Evolutionary conservation across 2,888 invertebrate species (phyloP), one percentile per base, ranked within the genome.

Genomic region (Perdita meconis): DNA sequence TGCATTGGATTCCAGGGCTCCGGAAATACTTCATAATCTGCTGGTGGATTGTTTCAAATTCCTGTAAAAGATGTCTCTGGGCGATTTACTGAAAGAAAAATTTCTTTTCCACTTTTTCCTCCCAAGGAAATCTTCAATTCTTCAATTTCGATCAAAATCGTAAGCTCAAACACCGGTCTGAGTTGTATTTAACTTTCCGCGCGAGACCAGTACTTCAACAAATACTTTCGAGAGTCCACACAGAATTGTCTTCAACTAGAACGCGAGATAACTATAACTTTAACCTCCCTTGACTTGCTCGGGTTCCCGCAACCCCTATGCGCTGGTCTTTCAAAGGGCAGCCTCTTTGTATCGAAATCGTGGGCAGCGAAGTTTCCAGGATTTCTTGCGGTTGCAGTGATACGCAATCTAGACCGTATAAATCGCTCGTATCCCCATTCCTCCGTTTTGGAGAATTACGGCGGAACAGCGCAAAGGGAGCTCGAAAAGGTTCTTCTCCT

Each of bases 341-440:
- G 24, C 26, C 36, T 44, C 53, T 74, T 61, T 55, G 44, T 73
- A 57, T 63, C 40, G 47, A 12, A 24, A 24, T 13, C 34, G 36
- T 40, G 69, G 24, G 12, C 44, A 12, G 59, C 10, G n/a, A 61
- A 61, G 26, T 66, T 66, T 13, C 4, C 42, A 26, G 57, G 42
- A 50, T 61, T 66, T 61, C 72, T 66, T 34, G 47, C 75, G 10
- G 30, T 6, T 8, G 16, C 51, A 44, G 26, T 44, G 72, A 74
- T 74, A 74, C 74, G 59, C 40, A 40, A 72, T 65, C 53, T 55
- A 47, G 42, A 40, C 26, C 50, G 61, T 56, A 42, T 50, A 73
- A 73, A 73, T 70, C 38, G 73, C 40, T 63, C 40, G 56, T 71
- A 50, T 70, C 44, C 55, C 22, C n/a, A n/a, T 72, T 60, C 47